These are phyloP conservation scores for Frankliniella intonsa DNA, from an alignment of 2,888 invertebrate genomes.

Conservation along the genomic window DNA sequence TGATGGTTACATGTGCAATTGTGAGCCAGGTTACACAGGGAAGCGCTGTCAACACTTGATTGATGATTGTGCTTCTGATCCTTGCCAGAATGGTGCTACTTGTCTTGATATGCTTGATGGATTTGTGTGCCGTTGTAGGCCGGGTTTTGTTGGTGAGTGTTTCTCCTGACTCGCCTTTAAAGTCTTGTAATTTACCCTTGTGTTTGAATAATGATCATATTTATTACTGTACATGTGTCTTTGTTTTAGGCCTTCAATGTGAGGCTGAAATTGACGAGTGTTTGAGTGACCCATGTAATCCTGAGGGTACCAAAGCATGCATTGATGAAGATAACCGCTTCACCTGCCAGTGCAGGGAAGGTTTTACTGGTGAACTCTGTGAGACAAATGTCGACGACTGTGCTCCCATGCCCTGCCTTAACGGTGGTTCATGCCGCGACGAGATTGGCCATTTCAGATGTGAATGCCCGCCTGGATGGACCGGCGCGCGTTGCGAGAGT, in stretches of 20 bases:
- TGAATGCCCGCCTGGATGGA: constrained; percentile 79
- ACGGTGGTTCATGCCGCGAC: constrained; percentile 84
- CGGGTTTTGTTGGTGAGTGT: constrained; percentile 69
- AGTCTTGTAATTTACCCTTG: constrained; percentile 27
- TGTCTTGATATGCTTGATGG: constrained; percentile 85
- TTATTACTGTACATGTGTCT: constrained; percentile 1
- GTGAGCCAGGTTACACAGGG: constrained; percentile 91
- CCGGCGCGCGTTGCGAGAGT: constrained; percentile 75
- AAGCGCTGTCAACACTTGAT: constrained; percentile 88
- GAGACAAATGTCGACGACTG: constrained; percentile 79
- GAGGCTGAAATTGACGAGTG: constrained; percentile 93
- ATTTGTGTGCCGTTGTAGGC: constrained; percentile 87
- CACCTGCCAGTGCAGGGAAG: constrained; percentile 82
- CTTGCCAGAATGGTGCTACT: constrained; percentile 88
- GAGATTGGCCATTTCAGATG: constrained; percentile 80
- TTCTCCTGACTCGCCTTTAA: neutral
- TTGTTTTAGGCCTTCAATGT: constrained; percentile 67
- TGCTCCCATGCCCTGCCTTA: constrained; percentile 75
- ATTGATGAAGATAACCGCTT: constrained; percentile 83
- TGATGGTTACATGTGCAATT: constrained; percentile 78
- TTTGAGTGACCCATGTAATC: constrained; percentile 82
- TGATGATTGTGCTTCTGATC: constrained; percentile 83
- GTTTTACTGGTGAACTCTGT: constrained; percentile 68
- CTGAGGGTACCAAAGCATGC: constrained; percentile 84
- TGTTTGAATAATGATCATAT: neutral